Conservation (phyloP, 2,888 invertebrate genomes). For the Meloe dianella region DNA sequence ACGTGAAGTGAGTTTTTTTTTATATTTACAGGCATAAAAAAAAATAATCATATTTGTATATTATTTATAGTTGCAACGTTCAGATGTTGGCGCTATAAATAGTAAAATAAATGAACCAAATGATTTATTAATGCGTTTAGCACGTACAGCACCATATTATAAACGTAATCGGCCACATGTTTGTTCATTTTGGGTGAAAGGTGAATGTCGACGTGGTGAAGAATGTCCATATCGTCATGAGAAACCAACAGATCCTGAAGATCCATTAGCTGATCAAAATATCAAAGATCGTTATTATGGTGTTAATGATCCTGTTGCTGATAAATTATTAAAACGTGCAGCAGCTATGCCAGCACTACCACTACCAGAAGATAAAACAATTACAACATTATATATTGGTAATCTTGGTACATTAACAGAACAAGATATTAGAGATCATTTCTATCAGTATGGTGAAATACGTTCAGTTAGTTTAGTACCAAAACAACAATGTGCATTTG, state of each 20-base stretch:
- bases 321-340: conserved; percentile 87
- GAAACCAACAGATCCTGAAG: conserved; percentile 96
- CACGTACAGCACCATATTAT: conserved; percentile 93
- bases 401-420: conserved; percentile 91
- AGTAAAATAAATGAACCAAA: conserved; percentile 78
- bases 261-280: conserved; percentile 94
- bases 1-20: conserved; percentile 71
- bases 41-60: too few relatives aligned
- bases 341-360: conserved; percentile 94
- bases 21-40: too few relatives aligned
- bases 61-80: conserved; percentile 49
- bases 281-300: conserved; percentile 95
- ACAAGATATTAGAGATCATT: conserved; percentile 90
- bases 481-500: conserved; percentile 95
- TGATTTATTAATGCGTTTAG: conserved; percentile 85
- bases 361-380: conserved; percentile 93
- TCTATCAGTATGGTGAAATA: conserved; percentile 99
- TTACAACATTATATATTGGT: conserved; percentile 97
- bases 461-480: conserved; percentile 90
- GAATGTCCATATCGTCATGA: conserved; percentile 97
- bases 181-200: conserved; percentile 98
- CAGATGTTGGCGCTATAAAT: conserved; percentile 64
- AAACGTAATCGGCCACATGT: conserved; percentile 94
- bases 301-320: conserved; percentile 94
- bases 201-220: conserved; percentile 93